Evolutionary conservation across 2,113 vertebrate species (phyloP).

Genomic region (Pelusios castaneus): DNA sequence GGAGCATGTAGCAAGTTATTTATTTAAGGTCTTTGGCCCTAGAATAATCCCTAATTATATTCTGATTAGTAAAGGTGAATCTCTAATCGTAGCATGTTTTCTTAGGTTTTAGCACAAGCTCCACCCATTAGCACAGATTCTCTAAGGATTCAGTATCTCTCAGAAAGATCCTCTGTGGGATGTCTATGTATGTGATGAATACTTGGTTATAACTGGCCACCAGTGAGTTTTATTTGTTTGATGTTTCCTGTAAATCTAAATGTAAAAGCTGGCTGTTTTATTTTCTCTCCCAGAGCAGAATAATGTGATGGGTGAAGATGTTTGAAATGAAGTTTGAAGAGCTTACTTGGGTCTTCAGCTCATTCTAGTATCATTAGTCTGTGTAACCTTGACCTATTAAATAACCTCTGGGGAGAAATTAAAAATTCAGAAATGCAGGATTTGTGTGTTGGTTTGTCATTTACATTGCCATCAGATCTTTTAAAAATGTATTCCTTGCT

Average conservation of each 20-base stretch:
- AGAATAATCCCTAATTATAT: not conserved
- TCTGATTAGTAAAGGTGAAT: not conserved
- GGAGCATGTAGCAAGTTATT: not conserved
- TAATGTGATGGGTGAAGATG: not conserved
- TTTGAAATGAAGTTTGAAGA: not conserved
- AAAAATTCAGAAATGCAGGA: not conserved
- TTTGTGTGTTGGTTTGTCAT: not conserved
- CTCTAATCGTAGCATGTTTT: not conserved
- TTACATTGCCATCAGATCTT: not conserved
- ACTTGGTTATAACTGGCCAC: not conserved
- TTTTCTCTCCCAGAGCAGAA: not conserved
- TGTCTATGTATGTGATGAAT: not conserved
- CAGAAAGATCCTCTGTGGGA: not conserved
- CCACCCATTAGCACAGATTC: not conserved
- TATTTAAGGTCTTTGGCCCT: not conserved
- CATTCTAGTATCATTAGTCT: not conserved
- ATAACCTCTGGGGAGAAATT: not conserved
- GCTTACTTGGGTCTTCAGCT: not conserved
- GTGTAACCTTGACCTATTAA: not conserved
- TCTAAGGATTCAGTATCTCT: not conserved
- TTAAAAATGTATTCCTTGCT: not conserved
- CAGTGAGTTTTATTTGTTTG: not conserved
- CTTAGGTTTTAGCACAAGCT: not conserved
- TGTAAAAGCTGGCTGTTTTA: not conserved
- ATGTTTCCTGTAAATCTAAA: not conserved